Evolutionary conservation across 2,113 vertebrate genomes (phyloP).

Genomic region (Neomonachus schauinslandi): DNA sequence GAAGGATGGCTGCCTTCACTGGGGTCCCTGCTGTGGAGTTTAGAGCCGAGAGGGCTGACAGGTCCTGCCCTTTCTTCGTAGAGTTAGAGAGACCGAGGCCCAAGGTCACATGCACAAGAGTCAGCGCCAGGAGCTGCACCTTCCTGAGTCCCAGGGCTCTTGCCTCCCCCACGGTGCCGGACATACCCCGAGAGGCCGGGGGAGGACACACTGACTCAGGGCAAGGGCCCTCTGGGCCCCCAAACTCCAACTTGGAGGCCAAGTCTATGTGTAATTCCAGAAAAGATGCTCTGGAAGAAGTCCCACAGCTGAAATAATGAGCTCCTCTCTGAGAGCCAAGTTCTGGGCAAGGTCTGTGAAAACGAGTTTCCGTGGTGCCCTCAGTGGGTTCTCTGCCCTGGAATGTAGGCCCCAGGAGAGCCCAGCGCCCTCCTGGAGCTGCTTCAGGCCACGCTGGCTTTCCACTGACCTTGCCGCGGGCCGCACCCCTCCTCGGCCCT

Average conservation of each 20-base stretch:
- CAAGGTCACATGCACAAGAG: background rate
- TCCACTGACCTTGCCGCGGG: accelerated
- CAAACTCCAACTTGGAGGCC: background rate
- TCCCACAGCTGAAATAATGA: background rate
- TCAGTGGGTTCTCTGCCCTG: background rate
- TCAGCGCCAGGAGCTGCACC: background rate
- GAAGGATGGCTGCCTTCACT: background rate
- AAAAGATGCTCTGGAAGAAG: background rate
- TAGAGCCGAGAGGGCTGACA: background rate
- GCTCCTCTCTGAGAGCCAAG: background rate
- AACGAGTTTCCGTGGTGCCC: background rate
- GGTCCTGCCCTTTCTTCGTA: background rate
- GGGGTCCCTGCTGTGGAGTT: background rate
- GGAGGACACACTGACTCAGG: too few relatives aligned
- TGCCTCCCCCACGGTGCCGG: background rate
- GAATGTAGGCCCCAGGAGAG: too few relatives aligned
- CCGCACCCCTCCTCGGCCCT: background rate
- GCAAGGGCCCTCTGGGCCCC: background rate
- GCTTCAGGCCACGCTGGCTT: background rate
- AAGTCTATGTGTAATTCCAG: background rate
- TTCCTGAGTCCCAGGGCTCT: background rate
- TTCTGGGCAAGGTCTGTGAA: background rate
- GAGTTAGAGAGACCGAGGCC: background rate
- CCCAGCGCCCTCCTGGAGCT: background rate
- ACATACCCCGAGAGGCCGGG: background rate